A percentile compares a stretch with the other conserved stretches of the same genome.
Conservation (phyloP, 2,113 vertebrate genomes). For the Cygnus atratus region DNA sequence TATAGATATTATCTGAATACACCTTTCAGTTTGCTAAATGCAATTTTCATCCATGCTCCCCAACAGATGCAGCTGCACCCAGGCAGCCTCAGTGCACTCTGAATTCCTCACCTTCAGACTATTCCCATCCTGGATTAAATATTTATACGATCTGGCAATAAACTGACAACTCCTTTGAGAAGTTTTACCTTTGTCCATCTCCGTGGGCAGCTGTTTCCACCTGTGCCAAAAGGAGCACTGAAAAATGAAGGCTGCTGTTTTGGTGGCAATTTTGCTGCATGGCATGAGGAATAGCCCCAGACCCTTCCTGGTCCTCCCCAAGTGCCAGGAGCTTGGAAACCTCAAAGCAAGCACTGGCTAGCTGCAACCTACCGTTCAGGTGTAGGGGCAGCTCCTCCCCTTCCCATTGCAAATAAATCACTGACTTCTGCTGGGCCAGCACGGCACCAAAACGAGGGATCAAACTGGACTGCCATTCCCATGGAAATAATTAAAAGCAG, state of each 20-base stretch:
- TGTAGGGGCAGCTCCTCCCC: background rate
- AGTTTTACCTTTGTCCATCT: background rate
- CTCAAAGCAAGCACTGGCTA: accelerated
- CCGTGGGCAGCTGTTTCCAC: background rate
- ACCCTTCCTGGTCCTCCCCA: background rate
- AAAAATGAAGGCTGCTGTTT: accelerated
- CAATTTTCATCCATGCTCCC: accelerated
- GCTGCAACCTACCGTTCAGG: background rate
- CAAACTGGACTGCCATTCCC: background rate
- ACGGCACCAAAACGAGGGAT: background rate
- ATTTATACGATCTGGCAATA: accelerated
- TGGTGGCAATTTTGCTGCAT: background rate
- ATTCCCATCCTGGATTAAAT: accelerated
- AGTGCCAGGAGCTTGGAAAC: accelerated
- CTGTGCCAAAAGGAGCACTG: background rate
- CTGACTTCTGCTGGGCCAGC: background rate
- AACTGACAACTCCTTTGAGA: accelerated
- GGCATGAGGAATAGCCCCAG: background rate
- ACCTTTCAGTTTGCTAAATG: background rate
- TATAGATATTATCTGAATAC: too few species aligned
- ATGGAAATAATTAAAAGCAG: accelerated
- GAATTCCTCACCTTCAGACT: background rate
- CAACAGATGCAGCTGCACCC: accelerated
- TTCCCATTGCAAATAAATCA: background rate
- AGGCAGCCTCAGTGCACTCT: accelerated